Evolutionary conservation across 2,113 vertebrate genomes (phyloP).

Genomic region (Jaculus jaculus): DNA sequence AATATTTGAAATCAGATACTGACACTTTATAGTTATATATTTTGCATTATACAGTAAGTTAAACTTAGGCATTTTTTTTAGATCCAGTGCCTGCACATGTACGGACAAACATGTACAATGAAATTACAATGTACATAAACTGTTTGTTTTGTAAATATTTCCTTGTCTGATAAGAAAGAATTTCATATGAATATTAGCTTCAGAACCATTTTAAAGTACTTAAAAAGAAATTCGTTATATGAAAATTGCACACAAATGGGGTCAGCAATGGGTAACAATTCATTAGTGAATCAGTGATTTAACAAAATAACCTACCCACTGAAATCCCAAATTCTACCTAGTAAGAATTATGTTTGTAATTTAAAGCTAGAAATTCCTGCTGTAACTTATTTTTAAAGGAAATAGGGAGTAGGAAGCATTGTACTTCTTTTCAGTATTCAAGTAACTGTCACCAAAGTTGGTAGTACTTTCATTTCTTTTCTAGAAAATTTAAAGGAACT

Average conservation of each 20-base stretch:
- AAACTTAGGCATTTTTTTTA: not conserved
- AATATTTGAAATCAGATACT: conserved; percentile 13
- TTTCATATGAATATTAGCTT: not conserved
- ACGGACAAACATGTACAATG: not conserved
- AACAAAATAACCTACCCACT: not conserved
- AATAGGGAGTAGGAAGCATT: not conserved
- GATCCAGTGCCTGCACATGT: not conserved
- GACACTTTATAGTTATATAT: not conserved
- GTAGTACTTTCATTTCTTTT: not conserved
- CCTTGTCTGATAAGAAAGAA: not conserved
- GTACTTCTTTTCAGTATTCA: not conserved
- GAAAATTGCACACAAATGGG: not conserved
- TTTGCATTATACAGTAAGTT: not conserved
- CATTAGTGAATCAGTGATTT: conserved; percentile 8
- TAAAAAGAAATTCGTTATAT: not conserved
- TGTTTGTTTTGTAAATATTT: conserved; percentile 13
- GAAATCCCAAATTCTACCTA: conserved; percentile 2
- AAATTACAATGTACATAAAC: not conserved
- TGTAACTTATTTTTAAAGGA: conserved; percentile 15
- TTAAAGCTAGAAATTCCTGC: conserved; percentile 9
- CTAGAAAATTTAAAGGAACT: not conserved
- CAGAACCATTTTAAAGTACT: not conserved
- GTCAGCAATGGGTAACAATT: not conserved
- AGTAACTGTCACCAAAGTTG: conserved; percentile 36
- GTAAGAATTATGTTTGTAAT: conserved; percentile 21